A percentile compares a stretch with the other conserved stretches of the same genome.
Conservation (phyloP, 2,113 vertebrate genomes). For the Bothrops jararaca region DNA sequence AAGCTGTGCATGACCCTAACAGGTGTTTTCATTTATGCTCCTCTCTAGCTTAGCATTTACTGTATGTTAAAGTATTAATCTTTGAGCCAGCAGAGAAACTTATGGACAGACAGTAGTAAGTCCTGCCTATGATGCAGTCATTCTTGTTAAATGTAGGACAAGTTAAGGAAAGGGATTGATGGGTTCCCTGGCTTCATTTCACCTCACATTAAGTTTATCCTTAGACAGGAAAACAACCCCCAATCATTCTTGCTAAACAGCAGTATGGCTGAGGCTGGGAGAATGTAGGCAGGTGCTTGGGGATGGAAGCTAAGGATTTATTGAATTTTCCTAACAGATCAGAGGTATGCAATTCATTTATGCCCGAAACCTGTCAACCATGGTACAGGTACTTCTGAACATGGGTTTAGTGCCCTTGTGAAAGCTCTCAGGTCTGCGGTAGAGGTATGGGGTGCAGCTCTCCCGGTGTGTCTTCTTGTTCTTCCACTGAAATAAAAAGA, state of each 20-base stretch:
- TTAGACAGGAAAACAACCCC: not conserved
- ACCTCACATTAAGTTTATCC: not conserved
- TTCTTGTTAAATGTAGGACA: not conserved
- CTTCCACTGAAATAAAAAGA: not conserved
- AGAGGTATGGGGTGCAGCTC: not conserved
- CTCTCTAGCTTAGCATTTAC: not conserved
- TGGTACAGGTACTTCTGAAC: not conserved
- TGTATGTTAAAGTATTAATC: not conserved
- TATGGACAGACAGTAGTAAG: not conserved
- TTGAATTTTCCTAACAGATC: not conserved
- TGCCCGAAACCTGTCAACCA: not conserved
- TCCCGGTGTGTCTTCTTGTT: not conserved
- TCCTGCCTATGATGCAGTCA: not conserved
- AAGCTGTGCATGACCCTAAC: not conserved
- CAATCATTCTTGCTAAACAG: not conserved
- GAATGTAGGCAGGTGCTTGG: not conserved
- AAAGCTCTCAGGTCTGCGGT: not conserved
- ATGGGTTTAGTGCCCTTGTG: not conserved
- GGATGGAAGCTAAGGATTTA: not conserved
- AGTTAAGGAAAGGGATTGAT: not conserved
- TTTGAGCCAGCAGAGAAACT: not conserved
- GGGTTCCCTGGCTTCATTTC: not conserved
- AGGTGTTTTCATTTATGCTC: not conserved
- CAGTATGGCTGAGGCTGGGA: not conserved
- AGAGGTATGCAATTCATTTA: not conserved